phyloP scores from a whole-genome alignment of 2,888 invertebrate species.

The Leistus spinibarbis region DNA sequence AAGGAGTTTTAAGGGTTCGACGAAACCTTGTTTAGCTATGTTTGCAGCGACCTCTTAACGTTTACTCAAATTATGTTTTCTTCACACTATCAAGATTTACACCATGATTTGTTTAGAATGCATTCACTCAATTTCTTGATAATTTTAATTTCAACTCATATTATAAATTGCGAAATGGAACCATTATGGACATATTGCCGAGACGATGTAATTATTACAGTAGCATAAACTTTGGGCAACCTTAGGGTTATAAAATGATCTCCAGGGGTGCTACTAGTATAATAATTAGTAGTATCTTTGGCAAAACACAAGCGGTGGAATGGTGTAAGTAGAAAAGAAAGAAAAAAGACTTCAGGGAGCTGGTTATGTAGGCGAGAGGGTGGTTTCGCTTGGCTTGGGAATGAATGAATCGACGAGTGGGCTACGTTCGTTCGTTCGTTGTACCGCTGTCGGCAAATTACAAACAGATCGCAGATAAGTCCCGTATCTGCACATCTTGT shows the following conservation, averaged over 20 bases:
- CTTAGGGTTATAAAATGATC: not conserved
- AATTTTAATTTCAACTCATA: too few relatives aligned
- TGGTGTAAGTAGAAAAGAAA: not conserved
- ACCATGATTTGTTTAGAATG: too few relatives aligned
- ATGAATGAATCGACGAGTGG: slow-evolving; percentile 10
- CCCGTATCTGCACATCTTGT: slow-evolving; percentile 14
- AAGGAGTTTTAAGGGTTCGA: too few relatives aligned
- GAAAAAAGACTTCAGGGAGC: not conserved
- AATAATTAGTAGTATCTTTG: slow-evolving; percentile 3
- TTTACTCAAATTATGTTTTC: too few relatives aligned
- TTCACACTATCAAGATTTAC: too few relatives aligned
- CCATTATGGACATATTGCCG: too few relatives aligned
- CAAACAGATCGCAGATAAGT: slow-evolving; percentile 19
- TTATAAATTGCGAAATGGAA: too few relatives aligned
- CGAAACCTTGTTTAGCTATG: too few relatives aligned
- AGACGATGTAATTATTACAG: too few relatives aligned
- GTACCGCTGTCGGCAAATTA: slow-evolving; percentile 13
- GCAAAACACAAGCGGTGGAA: not conserved
- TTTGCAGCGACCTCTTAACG: too few relatives aligned
- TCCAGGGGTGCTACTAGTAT: not conserved
- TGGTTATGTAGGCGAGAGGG: not conserved
- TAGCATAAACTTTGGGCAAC: too few relatives aligned
- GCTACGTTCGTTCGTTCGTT: slow-evolving; percentile 9
- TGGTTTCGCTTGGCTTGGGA: not conserved
- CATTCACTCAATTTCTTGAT: too few relatives aligned